Conservation (phyloP, 2,888 invertebrate genomes). For the Tinea trinotella region DNA sequence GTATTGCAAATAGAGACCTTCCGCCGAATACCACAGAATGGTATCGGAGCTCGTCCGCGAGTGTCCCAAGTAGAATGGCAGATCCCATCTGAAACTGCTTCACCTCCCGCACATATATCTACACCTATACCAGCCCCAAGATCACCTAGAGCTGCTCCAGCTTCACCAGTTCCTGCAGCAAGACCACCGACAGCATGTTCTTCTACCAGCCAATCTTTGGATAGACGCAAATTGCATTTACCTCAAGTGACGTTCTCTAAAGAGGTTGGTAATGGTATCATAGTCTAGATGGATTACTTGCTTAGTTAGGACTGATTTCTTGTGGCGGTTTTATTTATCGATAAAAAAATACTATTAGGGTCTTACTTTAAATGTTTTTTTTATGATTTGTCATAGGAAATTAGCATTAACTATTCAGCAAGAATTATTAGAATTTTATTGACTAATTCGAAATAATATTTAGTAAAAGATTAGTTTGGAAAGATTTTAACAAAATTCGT, state of each 20-base stretch:
- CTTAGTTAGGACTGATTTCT: background rate
- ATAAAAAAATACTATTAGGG: too few relatives aligned
- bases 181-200: constrained; percentile 82
- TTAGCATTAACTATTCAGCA: too few relatives aligned
- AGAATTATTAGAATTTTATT: background rate
- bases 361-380: too few relatives aligned
- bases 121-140: constrained; percentile 34
- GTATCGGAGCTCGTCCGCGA: constrained; percentile 40
- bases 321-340: too few relatives aligned
- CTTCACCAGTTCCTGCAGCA: constrained; percentile 54
- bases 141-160: constrained; percentile 49
- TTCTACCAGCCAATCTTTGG: constrained; percentile 73
- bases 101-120: constrained; percentile 35
- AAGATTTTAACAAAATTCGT: constrained; percentile 23
- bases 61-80: constrained; percentile 37
- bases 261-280: constrained; percentile 92
- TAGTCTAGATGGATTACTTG: constrained; percentile 70
- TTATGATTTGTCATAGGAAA: too few relatives aligned
- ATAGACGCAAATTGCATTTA: constrained; percentile 77
- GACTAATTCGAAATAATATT: background rate
- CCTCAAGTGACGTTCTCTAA: constrained; percentile 90
- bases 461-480: constrained; percentile 20
- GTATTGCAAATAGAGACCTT: constrained; percentile 81
- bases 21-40: constrained; percentile 68
- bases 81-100: constrained; percentile 51